phyloP scores from a whole-genome alignment of 2,797 vertebrate genomes.

The Euphonia xanthogaster region DNA sequence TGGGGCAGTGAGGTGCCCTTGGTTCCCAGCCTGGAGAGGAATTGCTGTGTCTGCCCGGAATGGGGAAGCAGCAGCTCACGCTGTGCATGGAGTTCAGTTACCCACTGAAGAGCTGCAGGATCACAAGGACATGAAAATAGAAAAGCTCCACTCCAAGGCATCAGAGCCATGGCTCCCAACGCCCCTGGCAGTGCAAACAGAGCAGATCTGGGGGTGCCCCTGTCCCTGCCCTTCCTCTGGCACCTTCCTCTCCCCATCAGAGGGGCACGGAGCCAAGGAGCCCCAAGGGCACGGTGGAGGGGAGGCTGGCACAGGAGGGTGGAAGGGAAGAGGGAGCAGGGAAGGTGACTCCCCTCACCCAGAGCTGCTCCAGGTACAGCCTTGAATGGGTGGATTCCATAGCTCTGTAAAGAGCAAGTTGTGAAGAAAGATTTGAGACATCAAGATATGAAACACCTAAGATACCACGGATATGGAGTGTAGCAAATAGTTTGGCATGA shows the following conservation, averaged over 20 bases:
- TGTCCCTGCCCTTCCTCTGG: neutral
- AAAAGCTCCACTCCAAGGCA: neutral
- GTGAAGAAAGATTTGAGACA: neutral
- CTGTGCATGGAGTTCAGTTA: accelerated
- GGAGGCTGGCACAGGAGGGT: neutral
- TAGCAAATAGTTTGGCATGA: neutral
- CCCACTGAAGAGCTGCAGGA: accelerated
- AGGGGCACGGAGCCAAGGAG: neutral
- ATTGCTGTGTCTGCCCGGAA: neutral
- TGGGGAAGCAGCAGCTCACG: neutral
- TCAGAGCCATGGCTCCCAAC: neutral
- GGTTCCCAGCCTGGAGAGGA: neutral
- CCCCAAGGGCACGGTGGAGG: neutral
- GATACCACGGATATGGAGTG: accelerated
- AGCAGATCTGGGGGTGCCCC: neutral
- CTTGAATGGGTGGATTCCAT: neutral
- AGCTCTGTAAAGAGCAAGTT: neutral
- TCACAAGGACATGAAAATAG: accelerated
- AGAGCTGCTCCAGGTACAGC: no score
- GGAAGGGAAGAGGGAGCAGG: neutral
- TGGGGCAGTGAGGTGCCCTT: neutral
- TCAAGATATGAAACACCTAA: neutral
- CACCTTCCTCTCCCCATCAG: neutral
- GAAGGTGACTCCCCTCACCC: neutral
- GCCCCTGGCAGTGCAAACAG: neutral